Evolutionary conservation across 2,797 vertebrate species (phyloP).

Genomic region (Acrossocheilus wenchowensis): DNA sequence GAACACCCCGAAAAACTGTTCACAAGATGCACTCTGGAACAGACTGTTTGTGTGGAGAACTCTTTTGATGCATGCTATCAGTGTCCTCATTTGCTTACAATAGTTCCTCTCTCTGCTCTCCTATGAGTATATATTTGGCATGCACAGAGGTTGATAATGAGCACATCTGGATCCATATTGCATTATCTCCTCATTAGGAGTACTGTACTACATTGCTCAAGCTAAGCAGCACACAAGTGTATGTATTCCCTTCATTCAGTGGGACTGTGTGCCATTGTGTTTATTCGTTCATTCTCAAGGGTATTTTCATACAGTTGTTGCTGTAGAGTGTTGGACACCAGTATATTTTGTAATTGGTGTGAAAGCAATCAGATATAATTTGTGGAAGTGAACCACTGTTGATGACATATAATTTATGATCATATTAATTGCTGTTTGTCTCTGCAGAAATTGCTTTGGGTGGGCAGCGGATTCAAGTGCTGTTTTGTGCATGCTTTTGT

Average conservation of each 20-base stretch:
- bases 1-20: neutral
- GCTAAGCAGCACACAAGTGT: neutral
- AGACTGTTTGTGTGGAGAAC: neutral
- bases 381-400: conserved; percentile 10
- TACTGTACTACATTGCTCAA: neutral
- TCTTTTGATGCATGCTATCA: conserved; percentile 15
- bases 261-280: neutral
- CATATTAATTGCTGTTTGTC: neutral
- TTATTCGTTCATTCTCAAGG: neutral
- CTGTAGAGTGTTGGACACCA: neutral
- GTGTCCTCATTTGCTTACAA: conserved; percentile 23
- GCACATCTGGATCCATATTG: conserved; percentile 26
- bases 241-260: neutral
- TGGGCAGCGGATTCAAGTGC: neutral
- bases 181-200: conserved; percentile 17
- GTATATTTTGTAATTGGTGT: conserved; percentile 40
- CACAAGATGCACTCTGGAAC: neutral
- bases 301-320: conserved; percentile 9
- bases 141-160: conserved; percentile 17
- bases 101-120: neutral
- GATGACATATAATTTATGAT: conserved; percentile 22
- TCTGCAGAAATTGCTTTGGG: neutral
- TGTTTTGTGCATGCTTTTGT: neutral
- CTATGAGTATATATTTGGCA: conserved; percentile 17
- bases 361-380: conserved; percentile 32